A percentile compares a stretch with the other conserved stretches of the same genome.
Evolutionary conservation across 2,888 invertebrate species (phyloP).

Genomic region (Pelosia muscerda): DNA sequence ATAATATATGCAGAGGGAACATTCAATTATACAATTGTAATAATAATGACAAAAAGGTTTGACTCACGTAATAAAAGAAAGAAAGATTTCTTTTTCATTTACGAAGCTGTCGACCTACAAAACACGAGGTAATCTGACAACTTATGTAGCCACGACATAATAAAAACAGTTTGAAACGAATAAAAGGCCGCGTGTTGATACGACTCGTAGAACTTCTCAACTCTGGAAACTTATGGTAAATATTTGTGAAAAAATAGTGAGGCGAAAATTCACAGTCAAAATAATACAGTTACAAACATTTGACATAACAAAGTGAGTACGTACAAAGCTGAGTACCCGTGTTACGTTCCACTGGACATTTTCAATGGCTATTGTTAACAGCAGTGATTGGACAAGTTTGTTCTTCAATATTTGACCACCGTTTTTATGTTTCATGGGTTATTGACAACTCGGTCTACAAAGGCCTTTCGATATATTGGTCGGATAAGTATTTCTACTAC

Average conservation of each 20-base stretch:
- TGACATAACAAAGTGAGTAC: conserved; percentile 31
- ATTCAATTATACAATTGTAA: not conserved
- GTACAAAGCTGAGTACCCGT: conserved; percentile 37
- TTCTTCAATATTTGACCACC: conserved; percentile 54
- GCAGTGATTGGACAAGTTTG: conserved; percentile 63
- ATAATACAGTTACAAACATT: conserved; percentile 28
- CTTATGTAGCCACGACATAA: conserved; percentile 3
- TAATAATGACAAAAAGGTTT: not conserved
- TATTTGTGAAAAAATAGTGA: conserved; percentile 2
- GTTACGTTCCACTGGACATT: conserved; percentile 57
- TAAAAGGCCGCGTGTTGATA: conserved; percentile 14
- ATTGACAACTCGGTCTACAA: conserved; percentile 21
- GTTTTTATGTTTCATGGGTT: conserved; percentile 34
- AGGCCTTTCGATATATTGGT: conserved; percentile 8
- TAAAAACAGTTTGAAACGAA: conserved; percentile 15
- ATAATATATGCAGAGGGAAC: not conserved
- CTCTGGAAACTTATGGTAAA: conserved; percentile 2
- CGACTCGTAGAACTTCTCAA: conserved; percentile 11
- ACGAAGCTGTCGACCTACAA: not conserved
- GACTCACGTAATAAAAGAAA: not conserved
- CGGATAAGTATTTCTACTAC: not conserved
- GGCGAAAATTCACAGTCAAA: conserved; percentile 19
- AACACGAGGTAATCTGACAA: conserved; percentile 14
- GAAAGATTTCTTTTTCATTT: conserved; percentile 4
- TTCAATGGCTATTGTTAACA: conserved; percentile 66